Evolutionary conservation across 2,888 invertebrate species (phyloP).

Genomic region (Parnassius mnemosyne): DNA sequence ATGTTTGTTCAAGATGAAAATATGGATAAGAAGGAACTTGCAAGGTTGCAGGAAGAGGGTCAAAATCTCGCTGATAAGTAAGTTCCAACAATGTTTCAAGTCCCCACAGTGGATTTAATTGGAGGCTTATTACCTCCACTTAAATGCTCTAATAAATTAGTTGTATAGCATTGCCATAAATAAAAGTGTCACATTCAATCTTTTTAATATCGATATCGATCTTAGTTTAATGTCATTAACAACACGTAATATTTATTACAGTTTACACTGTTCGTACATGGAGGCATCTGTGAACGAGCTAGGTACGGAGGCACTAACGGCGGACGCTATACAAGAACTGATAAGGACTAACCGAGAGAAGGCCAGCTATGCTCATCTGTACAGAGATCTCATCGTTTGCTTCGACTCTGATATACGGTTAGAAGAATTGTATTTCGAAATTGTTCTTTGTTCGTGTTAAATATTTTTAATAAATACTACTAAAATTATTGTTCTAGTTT

Average conservation of each 20-base stretch:
- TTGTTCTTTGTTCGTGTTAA: background rate
- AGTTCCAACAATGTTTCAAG: slow-evolving; percentile 37
- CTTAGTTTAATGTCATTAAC: background rate
- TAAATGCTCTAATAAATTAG: no score
- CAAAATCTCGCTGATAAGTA: slow-evolving; percentile 93
- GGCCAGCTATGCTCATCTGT: slow-evolving; percentile 87
- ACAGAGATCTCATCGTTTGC: slow-evolving; percentile 88
- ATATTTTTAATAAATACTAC: no score
- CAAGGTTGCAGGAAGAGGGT: slow-evolving; percentile 92
- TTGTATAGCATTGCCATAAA: no score
- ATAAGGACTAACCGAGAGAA: slow-evolving; percentile 89
- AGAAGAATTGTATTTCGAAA: slow-evolving; percentile 22
- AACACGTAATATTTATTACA: slow-evolving; percentile 45
- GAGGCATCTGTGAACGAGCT: slow-evolving; percentile 86
- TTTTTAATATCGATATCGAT: no score
- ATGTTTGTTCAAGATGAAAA: slow-evolving; percentile 93
- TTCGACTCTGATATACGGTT: slow-evolving; percentile 92
- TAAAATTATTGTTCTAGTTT: no score
- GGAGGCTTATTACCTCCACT: no score
- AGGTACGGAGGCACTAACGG: slow-evolving; percentile 83
- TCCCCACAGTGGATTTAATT: no score
- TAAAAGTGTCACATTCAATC: no score
- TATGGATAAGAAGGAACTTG: slow-evolving; percentile 91
- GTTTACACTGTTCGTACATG: slow-evolving; percentile 92
- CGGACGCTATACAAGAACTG: slow-evolving; percentile 87